Conservation (phyloP, 64 coral and sea anemone species). For the Stichodactyla mertensii region DNA sequence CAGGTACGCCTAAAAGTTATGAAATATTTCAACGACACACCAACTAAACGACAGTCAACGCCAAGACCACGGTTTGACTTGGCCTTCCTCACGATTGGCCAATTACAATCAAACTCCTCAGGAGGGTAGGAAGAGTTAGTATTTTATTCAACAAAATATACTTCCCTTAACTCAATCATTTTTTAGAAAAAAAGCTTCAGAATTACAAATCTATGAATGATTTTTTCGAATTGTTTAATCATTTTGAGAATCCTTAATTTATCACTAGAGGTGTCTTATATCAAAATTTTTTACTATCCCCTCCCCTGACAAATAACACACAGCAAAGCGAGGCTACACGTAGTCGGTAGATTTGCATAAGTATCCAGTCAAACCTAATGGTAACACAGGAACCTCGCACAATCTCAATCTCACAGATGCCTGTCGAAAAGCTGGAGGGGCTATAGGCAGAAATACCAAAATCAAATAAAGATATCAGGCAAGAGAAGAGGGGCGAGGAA, state of each 20-base stretch:
- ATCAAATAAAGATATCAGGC: no score
- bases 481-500: no score
- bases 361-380: background rate
- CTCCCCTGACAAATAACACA: background rate
- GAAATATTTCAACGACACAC: background rate
- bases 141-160: background rate
- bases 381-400: background rate
- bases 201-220: background rate
- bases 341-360: background rate
- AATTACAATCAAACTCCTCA: background rate
- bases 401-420: background rate
- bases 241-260: background rate
- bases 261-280: background rate
- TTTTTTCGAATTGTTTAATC: background rate
- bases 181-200: background rate
- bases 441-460: no score
- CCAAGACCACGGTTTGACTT: background rate
- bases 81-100: background rate
- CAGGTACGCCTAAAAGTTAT: background rate
- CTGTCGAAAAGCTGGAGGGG: no score
- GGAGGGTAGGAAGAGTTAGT: background rate
- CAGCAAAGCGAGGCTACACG: background rate
- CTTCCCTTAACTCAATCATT: background rate
- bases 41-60: background rate
- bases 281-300: background rate